Evolutionary conservation across 2,888 invertebrate genomes (phyloP), one percentile per base, ranked within the genome.

Genomic region (Stenolophus ochropezus): DNA sequence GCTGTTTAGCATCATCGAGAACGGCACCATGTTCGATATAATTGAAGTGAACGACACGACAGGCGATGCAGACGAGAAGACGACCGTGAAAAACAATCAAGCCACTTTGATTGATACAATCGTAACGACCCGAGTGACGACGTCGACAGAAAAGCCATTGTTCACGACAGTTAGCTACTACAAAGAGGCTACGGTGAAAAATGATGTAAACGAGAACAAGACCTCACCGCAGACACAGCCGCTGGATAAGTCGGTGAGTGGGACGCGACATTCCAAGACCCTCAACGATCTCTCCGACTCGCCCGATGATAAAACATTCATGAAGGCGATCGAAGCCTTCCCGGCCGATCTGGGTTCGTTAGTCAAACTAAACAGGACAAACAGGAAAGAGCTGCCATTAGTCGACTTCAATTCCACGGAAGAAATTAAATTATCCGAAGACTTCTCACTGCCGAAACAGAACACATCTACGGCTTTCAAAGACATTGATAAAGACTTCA

Each of bases 1-100:
- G 84, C 84, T 89, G 23, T 89, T 89, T 83, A 88, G 89, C 82
- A 88, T 89, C 49, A 88, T 89, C 25, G 89, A 88, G 83, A 89
- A 89, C 84, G 89, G 89, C 11, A 88, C 89, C 8, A 87, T 88
- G 86, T 89, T 89, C 78, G 89, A 89, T 83, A 87, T 89, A 69
- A 88, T 89, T 42, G 89, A 89, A 83, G 83, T 89, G 74, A 89
- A 89, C 83, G 88, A 88, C 65, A 89, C 88, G 3, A 87, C 82
- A 0, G 73, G 69, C 21, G 23, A 85, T 58, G 84, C 85, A 5
- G 87, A 86, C 61, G 86, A 86, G 71, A 76, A 82, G n/a, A 84
- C 84, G 83, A 49, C 78, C 4, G 74, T 27, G 56, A 42, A 82
- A 56, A 56, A 21, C 33, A 25, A 65, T 53, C 53, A 58, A 6